Base-by-base conservation (phyloP, 2,797 vertebrate genomes). In the Gobionotothen gibberifrons region DNA sequence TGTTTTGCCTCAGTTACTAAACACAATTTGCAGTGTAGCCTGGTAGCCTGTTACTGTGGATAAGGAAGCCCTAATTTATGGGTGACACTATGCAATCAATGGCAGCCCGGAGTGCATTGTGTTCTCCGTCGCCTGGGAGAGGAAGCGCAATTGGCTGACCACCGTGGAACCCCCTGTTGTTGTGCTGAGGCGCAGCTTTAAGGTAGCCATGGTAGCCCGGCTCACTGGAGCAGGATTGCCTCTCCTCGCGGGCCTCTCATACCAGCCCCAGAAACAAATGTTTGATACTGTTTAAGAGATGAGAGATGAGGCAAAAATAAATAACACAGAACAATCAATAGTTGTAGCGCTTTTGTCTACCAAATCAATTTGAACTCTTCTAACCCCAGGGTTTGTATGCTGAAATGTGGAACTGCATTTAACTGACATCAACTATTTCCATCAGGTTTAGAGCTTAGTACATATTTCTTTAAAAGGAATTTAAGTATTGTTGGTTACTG, bases 51-150 rank as follows among this genome's bases (percentile, higher is more conserved):
- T 79, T 63, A 55, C 52, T 52, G 56, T 21, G 69, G 74, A 81
- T 87, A 69, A 83, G 73, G 51, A 74, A 55, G 51, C 56, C 51
- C 72, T 87, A 85, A 90, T 89, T 92, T 86, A 87, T 82, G 83
- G 76, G 79, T 80, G 69, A 82, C 59, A 78, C 81, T 72, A 44
- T 78, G 70, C 87, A 89, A 83, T 90, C 87, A 90, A 85, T 90
- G 83, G 77, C 72, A 59, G 87, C 76, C 79, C 60, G 60, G 69
- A 77, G 85, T 74, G 89, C 86, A 89, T 92, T 92, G 87, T 91
- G 84, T 87, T 85, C 61, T 65, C 72, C 3, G 90, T 93, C 84
- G 93, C 93, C 90, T 11, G 72, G 88, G 92, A 93, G 91, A 93
- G 86, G 82, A 79, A 83, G 83, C 53, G 15, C 72, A 87, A 83